These are phyloP conservation scores for Ephialtes manifestator DNA, from an alignment of 2,888 invertebrate genomes.

Conservation along the genomic window DNA sequence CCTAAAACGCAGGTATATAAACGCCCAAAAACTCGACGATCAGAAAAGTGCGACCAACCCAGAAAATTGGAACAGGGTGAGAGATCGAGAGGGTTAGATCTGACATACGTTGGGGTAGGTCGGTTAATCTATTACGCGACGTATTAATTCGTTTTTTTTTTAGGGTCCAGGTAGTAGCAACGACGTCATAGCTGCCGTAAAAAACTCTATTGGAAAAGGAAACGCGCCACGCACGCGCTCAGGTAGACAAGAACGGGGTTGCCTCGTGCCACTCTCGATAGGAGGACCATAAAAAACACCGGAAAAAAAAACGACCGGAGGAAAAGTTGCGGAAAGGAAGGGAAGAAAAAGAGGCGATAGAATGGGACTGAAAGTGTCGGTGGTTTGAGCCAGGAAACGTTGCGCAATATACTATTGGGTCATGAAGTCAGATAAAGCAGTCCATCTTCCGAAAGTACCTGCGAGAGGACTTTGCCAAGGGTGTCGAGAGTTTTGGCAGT, in stretches of 20 bases:
- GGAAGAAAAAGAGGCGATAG: background rate
- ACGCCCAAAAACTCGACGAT: slow-evolving; percentile 41
- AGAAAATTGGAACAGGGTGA: slow-evolving; percentile 58
- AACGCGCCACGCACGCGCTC: slow-evolving; percentile 82
- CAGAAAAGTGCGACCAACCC: slow-evolving; percentile 30
- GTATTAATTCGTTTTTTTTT: slow-evolving; percentile 80
- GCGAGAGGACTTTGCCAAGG: background rate
- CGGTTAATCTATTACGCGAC: slow-evolving; percentile 81
- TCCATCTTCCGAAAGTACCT: slow-evolving; percentile 10
- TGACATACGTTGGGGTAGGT: slow-evolving; percentile 70
- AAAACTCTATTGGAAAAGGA: slow-evolving; percentile 59
- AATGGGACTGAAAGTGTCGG: background rate
- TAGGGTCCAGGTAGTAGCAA: slow-evolving; percentile 75
- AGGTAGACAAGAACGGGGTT: slow-evolving; percentile 81
- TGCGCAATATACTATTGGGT: too few relatives aligned
- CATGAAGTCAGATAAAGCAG: background rate
- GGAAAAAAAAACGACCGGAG: slow-evolving; percentile 35
- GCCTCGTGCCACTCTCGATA: slow-evolving; percentile 70
- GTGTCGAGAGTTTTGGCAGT: slow-evolving; percentile 10
- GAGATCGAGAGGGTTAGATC: slow-evolving; percentile 67
- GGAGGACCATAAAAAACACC: slow-evolving; percentile 67
- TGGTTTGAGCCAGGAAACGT: background rate
- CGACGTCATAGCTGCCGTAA: slow-evolving; percentile 40
- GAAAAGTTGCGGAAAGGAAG: slow-evolving; percentile 4
- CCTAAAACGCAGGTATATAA: slow-evolving; percentile 68